Conservation (phyloP, 2,113 vertebrate genomes). For the human region GRCh38 chr20:42987501-42988000, state of each 20-base stretch:
- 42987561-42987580: not conserved
- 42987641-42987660: rapidly evolving
- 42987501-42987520: not conserved
- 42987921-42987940: not conserved
- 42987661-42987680: not conserved
- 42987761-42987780: too few species aligned
- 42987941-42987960: not conserved
- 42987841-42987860: not conserved
- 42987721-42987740: not conserved
- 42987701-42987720: not conserved
- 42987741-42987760: not conserved
- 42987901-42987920: not conserved
- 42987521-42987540: not conserved
- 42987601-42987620: too few species aligned
- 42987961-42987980: not conserved
- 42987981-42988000: not conserved
- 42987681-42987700: too few species aligned
- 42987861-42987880: rapidly evolving
- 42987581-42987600: not conserved
- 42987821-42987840: not conserved
- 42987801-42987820: not conserved
- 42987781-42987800: not conserved
- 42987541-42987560: rapidly evolving
- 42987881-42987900: rapidly evolving
- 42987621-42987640: not conserved